These are phyloP conservation scores for Aleiodes testaceus DNA, from an alignment of 2,888 invertebrate genomes.

Conservation along the genomic window DNA sequence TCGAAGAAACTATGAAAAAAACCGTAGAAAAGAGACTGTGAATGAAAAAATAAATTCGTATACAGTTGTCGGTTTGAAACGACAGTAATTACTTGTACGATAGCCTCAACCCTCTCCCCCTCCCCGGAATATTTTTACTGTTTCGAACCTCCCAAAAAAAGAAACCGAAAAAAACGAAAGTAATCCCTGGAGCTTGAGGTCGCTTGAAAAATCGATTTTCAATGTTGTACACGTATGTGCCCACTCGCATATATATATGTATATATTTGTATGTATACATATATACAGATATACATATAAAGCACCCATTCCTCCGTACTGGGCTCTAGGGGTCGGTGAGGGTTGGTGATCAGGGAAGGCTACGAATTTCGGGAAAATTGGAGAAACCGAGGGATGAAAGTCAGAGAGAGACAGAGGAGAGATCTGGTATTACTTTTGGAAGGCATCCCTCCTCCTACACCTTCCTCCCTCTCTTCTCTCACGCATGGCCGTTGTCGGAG, in stretches of 20 bases:
- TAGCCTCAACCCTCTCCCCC: not conserved
- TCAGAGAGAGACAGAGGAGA: conserved; percentile 35
- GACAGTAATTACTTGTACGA: conserved; percentile 55
- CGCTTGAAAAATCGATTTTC: conserved; percentile 68
- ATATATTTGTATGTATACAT: conserved; percentile 47
- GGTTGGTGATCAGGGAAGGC: conserved; percentile 38
- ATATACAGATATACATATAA: conserved; percentile 51
- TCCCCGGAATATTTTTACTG: not conserved
- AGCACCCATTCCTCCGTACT: conserved; percentile 12
- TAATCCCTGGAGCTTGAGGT: conserved; percentile 52
- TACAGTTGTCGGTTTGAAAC: conserved; percentile 45
- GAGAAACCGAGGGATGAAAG: conserved; percentile 38
- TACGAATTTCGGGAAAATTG: conserved; percentile 47
- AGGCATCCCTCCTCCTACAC: conserved; percentile 54
- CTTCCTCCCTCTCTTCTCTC: conserved; percentile 32
- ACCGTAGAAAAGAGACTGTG: not conserved
- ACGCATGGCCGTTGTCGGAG: conserved; percentile 40
- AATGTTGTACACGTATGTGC: conserved; percentile 52
- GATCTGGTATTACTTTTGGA: conserved; percentile 57
- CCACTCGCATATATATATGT: conserved; percentile 2
- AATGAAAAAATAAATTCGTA: conserved; percentile 42
- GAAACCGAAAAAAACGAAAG: conserved; percentile 4
- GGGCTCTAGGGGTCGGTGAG: conserved; percentile 30
- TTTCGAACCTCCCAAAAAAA: not conserved
- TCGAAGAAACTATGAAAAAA: conserved; percentile 23